These are phyloP conservation scores for Pardosa pseudoannulata DNA, from an alignment of 2,888 invertebrate species.

Conservation along the genomic window DNA sequence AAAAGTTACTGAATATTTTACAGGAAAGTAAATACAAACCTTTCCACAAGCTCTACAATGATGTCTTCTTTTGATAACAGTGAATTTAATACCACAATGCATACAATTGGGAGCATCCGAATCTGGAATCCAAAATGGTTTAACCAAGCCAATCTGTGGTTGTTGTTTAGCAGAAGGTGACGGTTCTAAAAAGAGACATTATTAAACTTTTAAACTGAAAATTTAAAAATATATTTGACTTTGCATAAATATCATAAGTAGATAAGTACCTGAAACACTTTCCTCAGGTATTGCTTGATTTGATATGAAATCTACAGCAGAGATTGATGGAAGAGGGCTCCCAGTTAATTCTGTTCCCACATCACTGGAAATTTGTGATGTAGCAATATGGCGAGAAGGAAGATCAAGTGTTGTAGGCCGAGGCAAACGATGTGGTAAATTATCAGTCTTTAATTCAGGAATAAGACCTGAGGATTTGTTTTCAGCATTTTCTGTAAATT, in stretches of 20 bases:
- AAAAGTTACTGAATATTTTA: no score
- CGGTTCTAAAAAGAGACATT: no score
- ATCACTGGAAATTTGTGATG: constrained; percentile 20
- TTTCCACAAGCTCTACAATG: constrained; percentile 83
- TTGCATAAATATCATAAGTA: no score
- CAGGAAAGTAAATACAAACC: constrained; percentile 42
- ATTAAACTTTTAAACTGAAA: no score
- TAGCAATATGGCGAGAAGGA: constrained; percentile 40
- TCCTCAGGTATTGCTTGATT: constrained; percentile 8
- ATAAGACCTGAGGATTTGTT: background rate
- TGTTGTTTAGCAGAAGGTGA: constrained; percentile 28
- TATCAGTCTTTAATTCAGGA: constrained; percentile 14
- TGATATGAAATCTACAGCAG: background rate
- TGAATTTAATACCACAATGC: constrained; percentile 88
- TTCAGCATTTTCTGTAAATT: background rate
- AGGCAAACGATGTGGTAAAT: constrained; percentile 41
- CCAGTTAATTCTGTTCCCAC: background rate
- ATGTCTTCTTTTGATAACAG: constrained; percentile 86
- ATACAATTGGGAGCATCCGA: constrained; percentile 87
- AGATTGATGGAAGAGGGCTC: background rate
- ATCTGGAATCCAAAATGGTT: constrained; percentile 93
- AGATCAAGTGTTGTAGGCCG: constrained; percentile 62
- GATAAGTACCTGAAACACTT: background rate
- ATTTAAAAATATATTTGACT: no score
- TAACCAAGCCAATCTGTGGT: constrained; percentile 82